phyloP scores from a whole-genome alignment of 2,888 invertebrate genomes.

The Drosophila subquinaria region DNA sequence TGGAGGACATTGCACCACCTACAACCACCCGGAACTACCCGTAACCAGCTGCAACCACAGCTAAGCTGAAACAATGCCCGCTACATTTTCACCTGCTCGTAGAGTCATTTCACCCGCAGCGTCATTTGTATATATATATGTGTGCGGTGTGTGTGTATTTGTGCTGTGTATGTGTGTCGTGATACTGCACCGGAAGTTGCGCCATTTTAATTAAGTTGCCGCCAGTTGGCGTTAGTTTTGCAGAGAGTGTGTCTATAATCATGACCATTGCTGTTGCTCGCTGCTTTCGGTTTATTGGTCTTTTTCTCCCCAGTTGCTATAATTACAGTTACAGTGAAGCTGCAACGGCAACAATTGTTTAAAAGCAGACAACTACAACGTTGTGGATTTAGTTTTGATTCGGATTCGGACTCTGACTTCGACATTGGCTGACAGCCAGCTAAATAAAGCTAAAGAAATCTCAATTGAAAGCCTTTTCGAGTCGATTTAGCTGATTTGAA shows the following conservation, averaged over 20 bases:
- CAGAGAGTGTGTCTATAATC: constrained; percentile 49
- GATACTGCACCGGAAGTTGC: constrained; percentile 56
- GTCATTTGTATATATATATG: constrained; percentile 14
- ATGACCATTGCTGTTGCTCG: constrained; percentile 37
- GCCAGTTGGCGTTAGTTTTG: constrained; percentile 8
- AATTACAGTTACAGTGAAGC: constrained; percentile 58
- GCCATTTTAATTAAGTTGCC: constrained; percentile 78
- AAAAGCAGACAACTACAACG: constrained; percentile 7
- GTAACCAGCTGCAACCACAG: neutral
- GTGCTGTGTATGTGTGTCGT: constrained; percentile 7
- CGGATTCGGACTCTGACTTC: neutral
- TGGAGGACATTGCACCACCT: neutral
- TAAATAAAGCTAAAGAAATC: constrained; percentile 9
- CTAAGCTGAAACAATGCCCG: constrained; percentile 48
- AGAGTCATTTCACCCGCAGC: constrained; percentile 63
- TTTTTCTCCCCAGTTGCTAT: constrained; percentile 58
- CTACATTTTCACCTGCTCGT: constrained; percentile 56
- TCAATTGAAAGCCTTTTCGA: constrained; percentile 23
- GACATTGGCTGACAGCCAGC: constrained; percentile 11
- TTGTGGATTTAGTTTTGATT: neutral
- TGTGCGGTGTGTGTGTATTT: constrained; percentile 6
- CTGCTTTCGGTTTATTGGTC: constrained; percentile 62
- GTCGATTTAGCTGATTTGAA: constrained; percentile 29
- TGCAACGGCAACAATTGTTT: constrained; percentile 39
- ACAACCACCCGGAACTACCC: neutral